Conservation (phyloP, 2,888 invertebrate species). For the Mythimna loreyi region DNA sequence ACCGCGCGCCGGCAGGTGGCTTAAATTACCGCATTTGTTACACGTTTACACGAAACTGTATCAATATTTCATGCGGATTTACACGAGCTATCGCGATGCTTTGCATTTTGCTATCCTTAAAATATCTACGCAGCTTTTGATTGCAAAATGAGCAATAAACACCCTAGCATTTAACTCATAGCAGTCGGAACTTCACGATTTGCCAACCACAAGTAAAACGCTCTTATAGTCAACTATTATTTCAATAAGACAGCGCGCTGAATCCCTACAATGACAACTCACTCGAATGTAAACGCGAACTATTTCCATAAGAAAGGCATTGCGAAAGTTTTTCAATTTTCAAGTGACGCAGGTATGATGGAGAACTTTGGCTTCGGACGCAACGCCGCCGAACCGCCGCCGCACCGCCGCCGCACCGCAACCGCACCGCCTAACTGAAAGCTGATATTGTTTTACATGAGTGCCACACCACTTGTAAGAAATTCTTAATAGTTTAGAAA, state of each 20-base stretch:
- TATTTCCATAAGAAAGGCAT: conserved; percentile 90
- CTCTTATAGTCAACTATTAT: conserved; percentile 72
- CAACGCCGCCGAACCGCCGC: conserved; percentile 62
- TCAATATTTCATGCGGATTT: conserved; percentile 91
- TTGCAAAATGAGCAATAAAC: conserved; percentile 61
- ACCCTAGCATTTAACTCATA: conserved; percentile 54
- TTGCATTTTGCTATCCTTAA: conserved; percentile 86
- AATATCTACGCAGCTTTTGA: conserved; percentile 73
- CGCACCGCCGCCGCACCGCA: conserved; percentile 50
- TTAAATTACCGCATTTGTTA: conserved; percentile 91
- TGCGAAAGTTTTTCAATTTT: conserved; percentile 90
- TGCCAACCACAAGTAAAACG: conserved; percentile 53
- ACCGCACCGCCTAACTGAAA: conserved; percentile 38
- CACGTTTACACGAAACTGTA: conserved; percentile 91
- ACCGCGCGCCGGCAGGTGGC: conserved; percentile 84
- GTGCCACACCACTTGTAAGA: conserved; percentile 22
- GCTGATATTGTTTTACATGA: conserved; percentile 53
- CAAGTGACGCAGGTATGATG: conserved; percentile 90
- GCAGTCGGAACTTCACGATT: conserved; percentile 42
- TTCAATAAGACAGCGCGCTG: conserved; percentile 81
- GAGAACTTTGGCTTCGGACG: conserved; percentile 86
- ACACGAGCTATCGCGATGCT: conserved; percentile 86
- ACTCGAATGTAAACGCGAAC: conserved; percentile 89
- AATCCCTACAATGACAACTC: conserved; percentile 89
- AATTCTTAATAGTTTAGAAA: conserved; percentile 25